A percentile compares a stretch with the other conserved stretches of the same genome.
phyloP scores from a whole-genome alignment of 2,888 invertebrate genomes.

The Catocala nupta region DNA sequence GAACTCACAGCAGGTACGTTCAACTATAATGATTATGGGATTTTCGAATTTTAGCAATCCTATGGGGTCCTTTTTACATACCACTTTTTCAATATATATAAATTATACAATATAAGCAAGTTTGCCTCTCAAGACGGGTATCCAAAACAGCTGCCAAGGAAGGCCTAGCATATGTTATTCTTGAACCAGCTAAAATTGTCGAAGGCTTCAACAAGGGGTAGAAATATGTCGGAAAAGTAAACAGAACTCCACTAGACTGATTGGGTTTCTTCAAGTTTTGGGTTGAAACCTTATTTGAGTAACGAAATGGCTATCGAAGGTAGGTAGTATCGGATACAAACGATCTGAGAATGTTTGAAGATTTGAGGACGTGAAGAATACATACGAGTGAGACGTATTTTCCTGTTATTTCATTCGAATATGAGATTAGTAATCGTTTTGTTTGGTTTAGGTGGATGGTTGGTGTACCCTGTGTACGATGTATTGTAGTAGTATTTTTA shows the following conservation, averaged over 20 bases:
- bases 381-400: background rate
- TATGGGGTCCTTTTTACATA: too few relatives aligned
- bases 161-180: slow-evolving; percentile 9
- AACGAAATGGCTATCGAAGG: slow-evolving; percentile 3
- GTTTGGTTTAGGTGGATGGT: too few relatives aligned
- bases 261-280: slow-evolving; percentile 18
- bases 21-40: too few relatives aligned
- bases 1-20: too few relatives aligned
- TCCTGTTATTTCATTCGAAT: background rate
- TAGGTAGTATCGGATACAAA: background rate
- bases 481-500: too few relatives aligned
- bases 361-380: slow-evolving; percentile 8
- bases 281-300: slow-evolving; percentile 14
- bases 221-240: slow-evolving; percentile 38
- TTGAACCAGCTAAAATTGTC: slow-evolving; percentile 8
- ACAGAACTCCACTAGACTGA: slow-evolving; percentile 27
- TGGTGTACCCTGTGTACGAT: too few relatives aligned
- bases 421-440: too few relatives aligned
- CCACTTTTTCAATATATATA: too few relatives aligned
- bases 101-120: too few relatives aligned
- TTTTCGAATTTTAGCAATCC: too few relatives aligned
- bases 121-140: too few relatives aligned
- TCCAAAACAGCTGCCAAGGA: background rate
- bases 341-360: background rate
- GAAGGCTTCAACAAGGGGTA: slow-evolving; percentile 20